Evolutionary conservation across 2,888 invertebrate species (phyloP), one percentile per base, ranked within the genome.

Genomic region (Epirrita christyi): DNA sequence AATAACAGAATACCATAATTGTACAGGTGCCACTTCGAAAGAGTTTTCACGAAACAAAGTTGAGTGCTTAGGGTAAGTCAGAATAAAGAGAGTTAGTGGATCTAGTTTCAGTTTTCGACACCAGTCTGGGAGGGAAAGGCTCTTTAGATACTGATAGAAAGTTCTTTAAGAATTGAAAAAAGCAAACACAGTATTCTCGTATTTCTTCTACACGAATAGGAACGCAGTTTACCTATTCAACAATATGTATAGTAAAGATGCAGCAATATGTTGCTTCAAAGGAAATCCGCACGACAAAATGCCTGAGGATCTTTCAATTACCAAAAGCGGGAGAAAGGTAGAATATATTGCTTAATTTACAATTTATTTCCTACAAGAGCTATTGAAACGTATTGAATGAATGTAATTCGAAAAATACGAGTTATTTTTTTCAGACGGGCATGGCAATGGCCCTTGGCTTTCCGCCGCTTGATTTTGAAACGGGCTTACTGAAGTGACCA

Each of bases 391-490:
- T 15, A 55, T 11, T 32, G 40, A 52, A 36, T 46, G 34, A 52
- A 36, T 41, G 42, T 40, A 41, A 46, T 46, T 42, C 11, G 13
- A 34, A 29, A 44, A 49, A 34, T 38, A 34, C 43, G 29, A 43
- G 14, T 28, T 14, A 41, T 44, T 48, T 59, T 57, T 57, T 50
- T 36, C 29, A 52, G 14, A 34, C n/a, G 28, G 13, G 44, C 46
- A 44, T 21, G 27, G 14, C 36, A 34, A 56, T 56, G 51, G 68
- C 71, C 50, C 76, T 81, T 60, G 64, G 73, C 63, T 21, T 68
- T 74, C 64, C 61, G 68, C 73, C 68, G 69, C 64, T 75, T 75
- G 75, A 80, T 80, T 81, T 79, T 72, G 21, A 21, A 21, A 21
- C 71, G 73, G 76, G 78, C 72, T 66, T 69, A 37, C 66, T 77